Conservation (phyloP, 2,888 invertebrate species). For the Eulithis prunata region DNA sequence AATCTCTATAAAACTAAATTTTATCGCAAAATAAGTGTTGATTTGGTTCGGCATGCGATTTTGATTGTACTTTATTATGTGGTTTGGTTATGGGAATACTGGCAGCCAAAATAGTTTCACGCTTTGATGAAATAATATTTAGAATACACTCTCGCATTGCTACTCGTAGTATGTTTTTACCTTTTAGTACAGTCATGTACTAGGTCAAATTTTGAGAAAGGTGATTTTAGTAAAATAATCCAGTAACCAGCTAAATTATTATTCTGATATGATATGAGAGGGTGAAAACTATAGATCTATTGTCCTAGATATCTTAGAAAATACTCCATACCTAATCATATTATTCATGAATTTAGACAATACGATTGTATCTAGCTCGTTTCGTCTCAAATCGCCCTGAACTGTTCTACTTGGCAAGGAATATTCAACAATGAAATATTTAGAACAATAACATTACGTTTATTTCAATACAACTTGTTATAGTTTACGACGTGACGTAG, state of each 20-base stretch:
- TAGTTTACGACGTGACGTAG: neutral
- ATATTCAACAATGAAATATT: conserved; percentile 7
- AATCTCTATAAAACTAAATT: conserved; percentile 54
- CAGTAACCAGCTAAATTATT: no score
- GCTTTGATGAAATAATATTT: neutral
- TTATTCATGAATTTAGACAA: conserved; percentile 1
- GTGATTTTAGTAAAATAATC: no score
- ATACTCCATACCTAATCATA: no score
- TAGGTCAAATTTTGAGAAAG: no score
- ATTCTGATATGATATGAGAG: no score
- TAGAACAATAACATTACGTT: conserved; percentile 1
- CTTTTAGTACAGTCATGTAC: no score
- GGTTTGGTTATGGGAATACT: neutral
- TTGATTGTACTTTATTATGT: conserved; percentile 57
- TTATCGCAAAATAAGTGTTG: conserved; percentile 42
- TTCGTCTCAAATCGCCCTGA: neutral
- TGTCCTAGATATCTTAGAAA: no score
- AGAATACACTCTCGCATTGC: no score
- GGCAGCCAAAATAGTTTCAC: neutral
- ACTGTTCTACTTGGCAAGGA: conserved; percentile 14
- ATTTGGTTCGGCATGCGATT: conserved; percentile 32
- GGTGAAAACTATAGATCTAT: no score
- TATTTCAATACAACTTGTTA: neutral
- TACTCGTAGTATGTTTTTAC: no score
- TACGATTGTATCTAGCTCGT: neutral